phyloP scores from a whole-genome alignment of 2,797 vertebrate species.

The Sebastes itinus region DNA sequence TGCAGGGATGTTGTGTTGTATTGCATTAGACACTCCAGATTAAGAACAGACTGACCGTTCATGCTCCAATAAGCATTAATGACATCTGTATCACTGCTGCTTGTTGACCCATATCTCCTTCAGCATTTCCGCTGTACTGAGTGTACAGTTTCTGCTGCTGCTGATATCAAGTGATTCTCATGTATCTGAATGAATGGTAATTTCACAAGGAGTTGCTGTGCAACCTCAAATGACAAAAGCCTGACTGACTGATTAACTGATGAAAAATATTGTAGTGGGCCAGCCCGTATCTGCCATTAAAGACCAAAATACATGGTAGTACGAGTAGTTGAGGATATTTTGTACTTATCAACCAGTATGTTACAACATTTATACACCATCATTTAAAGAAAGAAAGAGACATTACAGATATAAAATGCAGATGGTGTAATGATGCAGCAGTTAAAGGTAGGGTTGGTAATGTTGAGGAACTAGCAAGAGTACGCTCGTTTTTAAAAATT shows the following conservation, averaged over 20 bases:
- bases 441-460: not conserved
- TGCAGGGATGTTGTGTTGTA: not conserved
- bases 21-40: not conserved
- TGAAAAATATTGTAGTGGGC: not conserved
- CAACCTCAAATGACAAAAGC: not conserved
- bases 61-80: slow-evolving; percentile 47
- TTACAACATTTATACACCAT: not conserved
- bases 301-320: not conserved
- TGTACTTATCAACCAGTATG: no score
- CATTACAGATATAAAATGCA: not conserved
- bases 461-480: no score
- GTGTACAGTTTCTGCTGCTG: slow-evolving; percentile 14
- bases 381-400: not conserved
- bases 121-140: slow-evolving; percentile 1
- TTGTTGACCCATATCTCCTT: slow-evolving; percentile 47
- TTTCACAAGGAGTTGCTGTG: not conserved
- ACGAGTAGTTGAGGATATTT: not conserved
- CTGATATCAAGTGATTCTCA: slow-evolving; percentile 1
- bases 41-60: slow-evolving; percentile 29
- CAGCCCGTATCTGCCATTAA: not conserved
- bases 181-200: not conserved
- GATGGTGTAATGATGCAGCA: not conserved
- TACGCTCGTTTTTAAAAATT: no score
- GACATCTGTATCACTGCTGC: slow-evolving; percentile 52
- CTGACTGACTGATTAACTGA: not conserved